A percentile compares a stretch with the other conserved stretches of the same genome.
These are phyloP conservation scores for Saxidomus purpurata DNA, from an alignment of 1,140 invertebrate genomes.

Conservation along the genomic window DNA sequence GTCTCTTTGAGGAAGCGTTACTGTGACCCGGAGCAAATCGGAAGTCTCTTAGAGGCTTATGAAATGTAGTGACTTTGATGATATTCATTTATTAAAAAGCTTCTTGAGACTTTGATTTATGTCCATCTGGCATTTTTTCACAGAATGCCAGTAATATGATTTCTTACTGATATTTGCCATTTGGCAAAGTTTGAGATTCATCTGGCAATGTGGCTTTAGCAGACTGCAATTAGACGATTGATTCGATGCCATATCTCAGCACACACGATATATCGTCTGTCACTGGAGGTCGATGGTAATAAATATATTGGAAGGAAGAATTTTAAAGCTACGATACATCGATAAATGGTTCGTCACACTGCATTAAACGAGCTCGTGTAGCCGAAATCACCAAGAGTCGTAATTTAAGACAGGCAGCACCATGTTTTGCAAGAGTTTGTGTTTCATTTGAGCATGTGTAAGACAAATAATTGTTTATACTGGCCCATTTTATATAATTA, in stretches of 20 bases:
- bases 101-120: conserved; percentile 19
- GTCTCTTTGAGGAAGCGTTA: conserved; percentile 7
- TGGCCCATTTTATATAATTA: no score
- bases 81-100: conserved; percentile 33
- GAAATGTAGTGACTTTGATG: background rate
- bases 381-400: no score
- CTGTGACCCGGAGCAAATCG: conserved; percentile 27
- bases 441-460: no score
- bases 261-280: background rate
- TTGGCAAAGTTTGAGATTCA: background rate
- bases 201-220: background rate
- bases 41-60: conserved; percentile 32
- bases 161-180: background rate
- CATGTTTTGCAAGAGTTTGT: no score
- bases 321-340: background rate
- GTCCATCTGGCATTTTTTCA: background rate
- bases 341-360: no score
- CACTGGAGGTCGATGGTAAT: background rate
- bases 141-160: background rate
- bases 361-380: background rate
- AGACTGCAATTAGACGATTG: conserved; percentile 2
- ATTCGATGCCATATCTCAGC: background rate
- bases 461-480: no score
- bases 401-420: no score
- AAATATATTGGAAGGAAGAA: background rate